Percentiles rank a stretch among this genome's conserved stretches.
Conservation (phyloP, 2,113 vertebrate genomes). For the Perccottus glenii region DNA sequence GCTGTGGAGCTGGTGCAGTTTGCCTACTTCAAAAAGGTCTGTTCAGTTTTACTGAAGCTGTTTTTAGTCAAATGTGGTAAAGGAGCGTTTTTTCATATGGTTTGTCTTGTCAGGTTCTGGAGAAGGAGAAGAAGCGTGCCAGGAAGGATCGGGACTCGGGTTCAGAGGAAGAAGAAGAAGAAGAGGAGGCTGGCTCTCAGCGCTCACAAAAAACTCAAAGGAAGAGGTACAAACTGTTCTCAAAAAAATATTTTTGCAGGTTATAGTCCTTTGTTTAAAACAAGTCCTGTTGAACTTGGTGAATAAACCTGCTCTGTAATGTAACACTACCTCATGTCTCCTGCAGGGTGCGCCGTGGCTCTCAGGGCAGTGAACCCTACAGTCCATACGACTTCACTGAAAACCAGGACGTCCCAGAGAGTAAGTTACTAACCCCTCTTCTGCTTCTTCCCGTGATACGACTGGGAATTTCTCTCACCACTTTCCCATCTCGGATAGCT, state of each 20-base stretch:
- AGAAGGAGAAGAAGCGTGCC: slow-evolving; percentile 93
- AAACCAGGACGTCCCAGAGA: slow-evolving; percentile 85
- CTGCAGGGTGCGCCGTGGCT: slow-evolving; percentile 76
- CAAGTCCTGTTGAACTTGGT: accelerated
- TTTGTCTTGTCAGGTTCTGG: slow-evolving; percentile 84
- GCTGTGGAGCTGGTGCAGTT: slow-evolving; percentile 96
- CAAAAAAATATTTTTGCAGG: neutral
- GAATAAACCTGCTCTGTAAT: no score
- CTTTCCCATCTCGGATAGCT: no score
- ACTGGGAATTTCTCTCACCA: no score
- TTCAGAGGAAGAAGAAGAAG: slow-evolving; percentile 80
- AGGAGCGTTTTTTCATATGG: neutral
- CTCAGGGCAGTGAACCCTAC: slow-evolving; percentile 79
- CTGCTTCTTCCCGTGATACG: neutral
- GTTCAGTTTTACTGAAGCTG: accelerated
- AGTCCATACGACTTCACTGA: slow-evolving; percentile 95
- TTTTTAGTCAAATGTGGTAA: neutral
- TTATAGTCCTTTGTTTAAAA: no score
- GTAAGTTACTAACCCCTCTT: slow-evolving; percentile 80
- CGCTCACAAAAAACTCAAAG: slow-evolving; percentile 67
- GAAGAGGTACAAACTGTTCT: slow-evolving; percentile 78
- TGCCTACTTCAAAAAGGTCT: slow-evolving; percentile 97
- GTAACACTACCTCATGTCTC: slow-evolving; percentile 34
- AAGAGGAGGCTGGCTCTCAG: slow-evolving; percentile 73
- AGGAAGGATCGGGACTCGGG: slow-evolving; percentile 77